Conservation (phyloP, 2,113 vertebrate genomes). For the Corythornis madagascariensis region DNA sequence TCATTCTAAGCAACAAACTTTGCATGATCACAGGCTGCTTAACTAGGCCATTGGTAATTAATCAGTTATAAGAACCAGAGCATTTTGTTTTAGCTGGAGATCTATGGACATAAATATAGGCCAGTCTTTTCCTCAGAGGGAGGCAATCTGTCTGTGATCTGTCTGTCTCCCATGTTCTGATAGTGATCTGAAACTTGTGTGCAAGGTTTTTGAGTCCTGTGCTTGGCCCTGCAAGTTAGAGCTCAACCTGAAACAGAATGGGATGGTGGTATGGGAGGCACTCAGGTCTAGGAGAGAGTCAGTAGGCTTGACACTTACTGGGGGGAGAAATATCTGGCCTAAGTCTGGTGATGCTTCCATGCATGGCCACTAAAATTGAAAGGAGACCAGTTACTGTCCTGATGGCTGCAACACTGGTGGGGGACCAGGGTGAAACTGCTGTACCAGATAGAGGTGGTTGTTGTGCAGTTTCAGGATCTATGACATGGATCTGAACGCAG, state of each 20-base stretch:
- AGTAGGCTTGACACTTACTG: neutral
- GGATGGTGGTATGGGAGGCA: neutral
- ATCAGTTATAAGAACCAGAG: neutral
- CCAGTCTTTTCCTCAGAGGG: neutral
- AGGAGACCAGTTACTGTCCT: neutral
- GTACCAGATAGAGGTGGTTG: neutral
- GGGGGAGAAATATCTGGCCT: neutral
- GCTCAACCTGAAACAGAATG: neutral
- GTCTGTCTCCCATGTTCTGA: neutral
- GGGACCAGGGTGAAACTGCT: neutral
- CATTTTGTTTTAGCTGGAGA: neutral
- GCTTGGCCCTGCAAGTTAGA: neutral
- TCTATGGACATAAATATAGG: neutral
- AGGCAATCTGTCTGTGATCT: neutral
- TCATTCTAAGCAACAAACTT: neutral
- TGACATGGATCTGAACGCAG: neutral
- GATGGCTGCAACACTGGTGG: neutral
- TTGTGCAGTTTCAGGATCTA: neutral
- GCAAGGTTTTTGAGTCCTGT: neutral
- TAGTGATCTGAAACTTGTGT: neutral
- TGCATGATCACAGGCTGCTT: neutral
- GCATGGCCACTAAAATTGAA: neutral
- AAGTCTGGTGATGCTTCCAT: neutral
- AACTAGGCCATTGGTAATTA: neutral
- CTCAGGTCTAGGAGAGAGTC: neutral